Evolutionary conservation across 2,888 invertebrate genomes (phyloP).

Genomic region (Dryadula phaetusa): DNA sequence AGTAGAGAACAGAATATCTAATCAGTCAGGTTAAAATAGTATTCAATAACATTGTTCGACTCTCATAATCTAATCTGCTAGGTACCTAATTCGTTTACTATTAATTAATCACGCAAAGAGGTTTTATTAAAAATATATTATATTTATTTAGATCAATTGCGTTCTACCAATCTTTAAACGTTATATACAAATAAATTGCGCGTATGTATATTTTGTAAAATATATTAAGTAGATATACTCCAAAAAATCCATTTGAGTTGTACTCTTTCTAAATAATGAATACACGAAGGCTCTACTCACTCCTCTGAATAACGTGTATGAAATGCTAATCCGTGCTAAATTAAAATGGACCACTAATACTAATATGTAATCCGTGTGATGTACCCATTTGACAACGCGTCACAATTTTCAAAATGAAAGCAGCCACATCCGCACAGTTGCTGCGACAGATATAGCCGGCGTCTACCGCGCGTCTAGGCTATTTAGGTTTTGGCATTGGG

Average conservation of each 20-base stretch:
- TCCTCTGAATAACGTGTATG: neutral
- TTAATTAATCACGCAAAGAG: neutral
- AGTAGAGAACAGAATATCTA: too few relatives aligned
- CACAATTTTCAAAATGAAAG: slow-evolving; percentile 62
- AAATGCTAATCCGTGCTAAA: neutral
- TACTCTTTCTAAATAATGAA: neutral
- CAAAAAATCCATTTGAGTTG: neutral
- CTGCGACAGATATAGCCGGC: slow-evolving; percentile 76
- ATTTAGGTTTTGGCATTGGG: slow-evolving; percentile 81
- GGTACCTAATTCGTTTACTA: neutral
- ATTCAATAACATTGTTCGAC: too few relatives aligned
- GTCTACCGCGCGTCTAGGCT: slow-evolving; percentile 82
- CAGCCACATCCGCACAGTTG: slow-evolving; percentile 55
- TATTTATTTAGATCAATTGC: too few relatives aligned
- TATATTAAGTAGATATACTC: neutral
- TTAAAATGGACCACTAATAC: neutral
- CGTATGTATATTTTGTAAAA: neutral
- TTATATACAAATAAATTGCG: too few relatives aligned
- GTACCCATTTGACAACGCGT: slow-evolving; percentile 4
- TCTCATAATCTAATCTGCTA: too few relatives aligned
- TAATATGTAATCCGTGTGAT: neutral
- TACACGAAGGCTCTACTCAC: too few relatives aligned
- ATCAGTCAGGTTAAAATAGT: too few relatives aligned
- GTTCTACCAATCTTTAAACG: too few relatives aligned
- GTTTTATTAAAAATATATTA: too few relatives aligned